Conservation (phyloP, 1,140 invertebrate species). For the Bombus waltoni region DNA sequence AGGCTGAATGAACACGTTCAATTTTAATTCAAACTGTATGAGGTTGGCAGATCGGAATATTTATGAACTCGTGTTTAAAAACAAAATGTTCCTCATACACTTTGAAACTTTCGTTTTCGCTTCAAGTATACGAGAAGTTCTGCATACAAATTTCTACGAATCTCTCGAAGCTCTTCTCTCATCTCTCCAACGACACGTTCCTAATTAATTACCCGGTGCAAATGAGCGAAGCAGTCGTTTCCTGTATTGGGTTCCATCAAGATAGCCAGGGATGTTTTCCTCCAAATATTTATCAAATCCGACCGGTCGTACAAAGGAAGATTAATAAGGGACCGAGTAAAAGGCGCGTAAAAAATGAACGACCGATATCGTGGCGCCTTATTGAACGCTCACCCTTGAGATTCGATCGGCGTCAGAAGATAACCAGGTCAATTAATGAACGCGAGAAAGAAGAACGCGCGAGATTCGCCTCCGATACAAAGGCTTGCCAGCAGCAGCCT, state of each 20-base stretch:
- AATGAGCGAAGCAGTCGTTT: background rate
- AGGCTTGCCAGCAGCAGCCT: background rate
- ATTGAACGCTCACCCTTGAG: conserved; percentile 38
- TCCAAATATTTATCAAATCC: conserved; percentile 44
- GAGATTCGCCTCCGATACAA: conserved; percentile 53
- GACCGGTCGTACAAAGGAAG: conserved; percentile 19
- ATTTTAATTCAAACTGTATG: background rate
- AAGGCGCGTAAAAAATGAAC: conserved; percentile 37
- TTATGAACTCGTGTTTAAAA: background rate
- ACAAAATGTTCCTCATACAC: too few species aligned
- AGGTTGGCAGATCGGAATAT: background rate
- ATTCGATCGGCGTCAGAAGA: conserved; percentile 55
- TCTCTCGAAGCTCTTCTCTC: background rate
- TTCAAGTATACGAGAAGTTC: background rate
- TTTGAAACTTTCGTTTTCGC: background rate
- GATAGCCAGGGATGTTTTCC: conserved; percentile 9
- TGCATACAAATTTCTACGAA: background rate
- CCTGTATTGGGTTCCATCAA: background rate
- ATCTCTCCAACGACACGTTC: background rate
- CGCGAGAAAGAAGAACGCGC: conserved; percentile 17
- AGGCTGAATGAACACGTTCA: background rate
- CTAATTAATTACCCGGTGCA: background rate
- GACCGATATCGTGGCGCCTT: conserved; percentile 36
- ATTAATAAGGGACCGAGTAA: conserved; percentile 33
- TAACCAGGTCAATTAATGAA: conserved; percentile 62